These are phyloP conservation scores for Xestia ashworthii DNA, from an alignment of 2,888 invertebrate species.

Conservation along the genomic window DNA sequence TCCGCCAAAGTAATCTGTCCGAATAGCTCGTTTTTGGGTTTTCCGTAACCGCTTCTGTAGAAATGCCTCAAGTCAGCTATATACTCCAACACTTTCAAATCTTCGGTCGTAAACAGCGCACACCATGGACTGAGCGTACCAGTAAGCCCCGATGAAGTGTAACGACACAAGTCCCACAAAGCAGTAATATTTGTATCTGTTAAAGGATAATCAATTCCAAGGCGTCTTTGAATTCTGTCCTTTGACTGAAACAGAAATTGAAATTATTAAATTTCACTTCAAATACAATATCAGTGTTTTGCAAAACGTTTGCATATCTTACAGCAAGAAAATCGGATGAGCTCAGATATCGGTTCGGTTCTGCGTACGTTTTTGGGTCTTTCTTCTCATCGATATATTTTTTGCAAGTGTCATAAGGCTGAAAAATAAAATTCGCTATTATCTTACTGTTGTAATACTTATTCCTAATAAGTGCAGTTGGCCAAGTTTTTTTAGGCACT, in stretches of 20 bases:
- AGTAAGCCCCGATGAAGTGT: conserved; percentile 92
- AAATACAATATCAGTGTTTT: not conserved
- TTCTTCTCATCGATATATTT: conserved; percentile 81
- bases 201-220: conserved; percentile 85
- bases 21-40: conserved; percentile 90
- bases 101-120: conserved; percentile 93
- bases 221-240: conserved; percentile 87
- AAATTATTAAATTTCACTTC: not conserved
- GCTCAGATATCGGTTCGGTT: conserved; percentile 74
- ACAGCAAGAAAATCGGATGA: conserved; percentile 81
- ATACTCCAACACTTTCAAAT: conserved; percentile 94
- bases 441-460: not conserved
- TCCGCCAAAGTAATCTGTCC: conserved; percentile 93
- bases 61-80: conserved; percentile 93
- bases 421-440: conserved; percentile 59
- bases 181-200: conserved; percentile 89
- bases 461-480: not conserved
- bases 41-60: conserved; percentile 89
- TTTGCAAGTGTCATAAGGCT: conserved; percentile 85
- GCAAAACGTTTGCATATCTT: conserved; percentile 57
- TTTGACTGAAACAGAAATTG: conserved; percentile 75
- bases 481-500: not conserved
- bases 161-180: conserved; percentile 95
- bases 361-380: conserved; percentile 66
- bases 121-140: conserved; percentile 93